phyloP scores from a whole-genome alignment of 1,140 invertebrate species.

The Eriosoma lanigerum region DNA sequence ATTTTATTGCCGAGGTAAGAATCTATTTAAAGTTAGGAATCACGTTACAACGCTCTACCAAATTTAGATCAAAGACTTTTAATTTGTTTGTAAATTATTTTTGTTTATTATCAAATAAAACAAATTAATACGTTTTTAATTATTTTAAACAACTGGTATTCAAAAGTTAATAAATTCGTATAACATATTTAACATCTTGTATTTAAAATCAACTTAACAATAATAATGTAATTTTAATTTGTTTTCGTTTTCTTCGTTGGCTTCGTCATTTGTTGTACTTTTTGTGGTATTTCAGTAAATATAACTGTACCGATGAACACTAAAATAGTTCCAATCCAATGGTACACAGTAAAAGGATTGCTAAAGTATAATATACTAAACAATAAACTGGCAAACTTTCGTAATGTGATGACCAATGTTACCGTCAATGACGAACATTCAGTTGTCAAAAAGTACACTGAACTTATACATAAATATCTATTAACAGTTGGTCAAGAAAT shows the following conservation, averaged over 20 bases:
- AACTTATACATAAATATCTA: conserved; percentile 86
- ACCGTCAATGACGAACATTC: conserved; percentile 93
- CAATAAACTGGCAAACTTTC: conserved; percentile 92
- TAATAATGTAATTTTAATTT: neutral
- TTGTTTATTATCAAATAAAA: conserved; percentile 46
- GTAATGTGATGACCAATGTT: conserved; percentile 90
- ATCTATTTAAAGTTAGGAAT: conserved; percentile 14
- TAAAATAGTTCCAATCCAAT: conserved; percentile 89
- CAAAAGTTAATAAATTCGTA: neutral
- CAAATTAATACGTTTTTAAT: conserved; percentile 35
- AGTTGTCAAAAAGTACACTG: conserved; percentile 91
- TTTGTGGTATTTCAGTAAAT: conserved; percentile 76
- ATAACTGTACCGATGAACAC: conserved; percentile 93
- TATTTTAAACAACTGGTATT: conserved; percentile 26
- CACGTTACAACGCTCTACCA: neutral
- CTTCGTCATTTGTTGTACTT: conserved; percentile 41
- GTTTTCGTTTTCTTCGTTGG: conserved; percentile 46
- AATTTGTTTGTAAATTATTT: conserved; percentile 44
- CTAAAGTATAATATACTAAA: conserved; percentile 95
- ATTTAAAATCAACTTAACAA: neutral
- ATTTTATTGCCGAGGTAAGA: conserved; percentile 26
- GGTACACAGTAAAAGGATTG: conserved; percentile 88
- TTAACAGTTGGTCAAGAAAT: conserved; percentile 47
- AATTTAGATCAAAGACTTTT: conserved; percentile 32
- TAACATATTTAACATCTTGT: neutral